phyloP scores from a whole-genome alignment of 2,888 invertebrate species.

The Drosophila nigritarsus region DNA sequence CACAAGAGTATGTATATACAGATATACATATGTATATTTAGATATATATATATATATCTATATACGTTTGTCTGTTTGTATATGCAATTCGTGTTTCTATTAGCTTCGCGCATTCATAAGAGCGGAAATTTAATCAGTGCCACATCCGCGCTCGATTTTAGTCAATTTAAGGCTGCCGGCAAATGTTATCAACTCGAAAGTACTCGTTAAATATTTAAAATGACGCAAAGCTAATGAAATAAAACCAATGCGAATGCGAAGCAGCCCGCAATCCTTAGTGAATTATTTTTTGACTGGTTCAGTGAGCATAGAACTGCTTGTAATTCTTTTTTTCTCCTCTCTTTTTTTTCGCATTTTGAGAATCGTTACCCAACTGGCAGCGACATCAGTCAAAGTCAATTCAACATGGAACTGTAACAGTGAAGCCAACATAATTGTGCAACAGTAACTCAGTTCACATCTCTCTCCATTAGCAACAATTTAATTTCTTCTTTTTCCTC shows the following conservation, averaged over 20 bases:
- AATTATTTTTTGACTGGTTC: conserved; percentile 33
- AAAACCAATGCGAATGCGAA: conserved; percentile 60
- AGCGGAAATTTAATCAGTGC: conserved; percentile 75
- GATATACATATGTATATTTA: neutral
- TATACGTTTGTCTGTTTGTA: conserved; percentile 6
- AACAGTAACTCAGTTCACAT: neutral
- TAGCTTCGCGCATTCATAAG: conserved; percentile 72
- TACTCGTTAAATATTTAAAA: conserved; percentile 78
- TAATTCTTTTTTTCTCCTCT: neutral
- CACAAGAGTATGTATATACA: no score
- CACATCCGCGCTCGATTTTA: conserved; percentile 44
- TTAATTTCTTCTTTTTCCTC: neutral
- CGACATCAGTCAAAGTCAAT: conserved; percentile 47
- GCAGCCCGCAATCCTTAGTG: conserved; percentile 47
- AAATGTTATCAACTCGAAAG: conserved; percentile 61
- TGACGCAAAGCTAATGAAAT: conserved; percentile 76
- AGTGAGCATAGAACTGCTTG: conserved; percentile 2
- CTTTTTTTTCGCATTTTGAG: neutral
- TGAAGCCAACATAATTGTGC: conserved; percentile 8
- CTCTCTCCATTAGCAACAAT: neutral
- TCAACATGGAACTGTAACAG: conserved; percentile 13
- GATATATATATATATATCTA: neutral
- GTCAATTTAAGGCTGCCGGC: conserved; percentile 72
- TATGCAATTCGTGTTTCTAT: conserved; percentile 57
- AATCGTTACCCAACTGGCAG: conserved; percentile 26